phyloP scores from a whole-genome alignment of 2,113 vertebrate species.

The Penelope pileata region DNA sequence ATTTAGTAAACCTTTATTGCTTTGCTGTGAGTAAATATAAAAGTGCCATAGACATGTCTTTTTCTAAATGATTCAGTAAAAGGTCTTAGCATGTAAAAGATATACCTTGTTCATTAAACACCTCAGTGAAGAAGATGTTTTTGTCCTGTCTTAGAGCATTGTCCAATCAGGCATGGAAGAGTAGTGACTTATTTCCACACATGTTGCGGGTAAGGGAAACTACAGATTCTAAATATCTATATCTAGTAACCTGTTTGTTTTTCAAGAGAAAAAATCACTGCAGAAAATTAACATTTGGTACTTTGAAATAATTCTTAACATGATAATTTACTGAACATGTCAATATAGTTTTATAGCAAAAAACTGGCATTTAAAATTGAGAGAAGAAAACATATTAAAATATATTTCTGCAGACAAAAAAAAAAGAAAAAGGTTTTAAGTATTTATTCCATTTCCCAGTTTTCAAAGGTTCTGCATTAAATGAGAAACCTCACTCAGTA shows the following conservation, averaged over 20 bases:
- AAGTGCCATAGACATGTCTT: not conserved
- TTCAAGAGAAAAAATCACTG: not conserved
- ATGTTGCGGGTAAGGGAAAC: not conserved
- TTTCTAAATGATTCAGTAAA: not conserved
- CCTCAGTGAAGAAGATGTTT: not conserved
- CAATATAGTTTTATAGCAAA: conserved; percentile 31
- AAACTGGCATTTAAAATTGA: not conserved
- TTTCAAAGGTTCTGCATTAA: conserved; percentile 81
- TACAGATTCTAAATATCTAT: not conserved
- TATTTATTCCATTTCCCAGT: conserved; percentile 81
- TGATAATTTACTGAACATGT: not conserved
- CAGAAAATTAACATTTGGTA: not conserved
- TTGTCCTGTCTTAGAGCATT: not conserved
- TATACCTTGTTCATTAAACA: not conserved
- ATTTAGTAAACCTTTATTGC: not conserved
- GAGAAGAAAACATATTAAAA: conserved; percentile 34
- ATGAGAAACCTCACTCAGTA: conserved; percentile 78
- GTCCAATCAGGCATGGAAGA: not conserved
- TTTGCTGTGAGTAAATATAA: not conserved
- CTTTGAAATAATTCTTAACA: conserved; percentile 16
- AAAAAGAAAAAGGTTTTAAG: conserved; percentile 43
- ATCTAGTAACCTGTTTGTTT: not conserved
- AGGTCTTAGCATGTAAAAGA: not conserved
- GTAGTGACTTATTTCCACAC: not conserved
- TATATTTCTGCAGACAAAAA: not conserved